Evolutionary conservation across 2,888 invertebrate species (phyloP).

Genomic region (Drosophila macrothrix): DNA sequence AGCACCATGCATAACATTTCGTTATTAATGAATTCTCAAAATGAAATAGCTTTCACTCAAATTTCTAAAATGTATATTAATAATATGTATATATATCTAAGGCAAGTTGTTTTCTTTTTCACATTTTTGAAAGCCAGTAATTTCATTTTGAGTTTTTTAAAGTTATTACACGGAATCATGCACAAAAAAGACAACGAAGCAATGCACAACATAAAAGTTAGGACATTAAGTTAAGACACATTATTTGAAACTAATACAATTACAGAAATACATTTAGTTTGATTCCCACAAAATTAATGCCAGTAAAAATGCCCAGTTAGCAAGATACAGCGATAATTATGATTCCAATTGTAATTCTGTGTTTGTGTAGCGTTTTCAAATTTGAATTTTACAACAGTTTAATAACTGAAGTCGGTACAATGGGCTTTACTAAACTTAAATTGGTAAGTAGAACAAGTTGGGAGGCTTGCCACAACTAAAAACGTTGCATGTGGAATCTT

Average conservation of each 20-base stretch:
- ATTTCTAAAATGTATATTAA: neutral
- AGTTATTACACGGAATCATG: conserved; percentile 42
- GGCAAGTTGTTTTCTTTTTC: conserved; percentile 2
- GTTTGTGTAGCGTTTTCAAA: neutral
- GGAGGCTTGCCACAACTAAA: neutral
- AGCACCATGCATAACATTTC: conserved; percentile 22
- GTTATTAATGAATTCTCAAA: conserved; percentile 8
- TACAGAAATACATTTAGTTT: conserved; percentile 31
- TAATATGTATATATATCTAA: neutral
- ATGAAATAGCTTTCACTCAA: conserved; percentile 2
- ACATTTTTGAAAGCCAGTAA: neutral
- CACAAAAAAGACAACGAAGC: conserved; percentile 2
- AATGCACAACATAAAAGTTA: conserved; percentile 26
- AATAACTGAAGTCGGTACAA: neutral
- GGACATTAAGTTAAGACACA: conserved; percentile 37
- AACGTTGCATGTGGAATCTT: neutral
- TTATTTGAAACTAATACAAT: conserved; percentile 31
- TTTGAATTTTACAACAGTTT: neutral
- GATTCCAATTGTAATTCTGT: conserved; percentile 1
- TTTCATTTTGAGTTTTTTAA: conserved; percentile 18
- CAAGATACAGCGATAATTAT: neutral
- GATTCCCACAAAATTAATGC: conserved; percentile 31
- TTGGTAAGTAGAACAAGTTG: neutral
- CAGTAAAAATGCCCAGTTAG: neutral
- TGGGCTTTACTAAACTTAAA: neutral